Base-by-base conservation (phyloP, 2,113 vertebrate genomes). In the Megalops atlanticus region DNA sequence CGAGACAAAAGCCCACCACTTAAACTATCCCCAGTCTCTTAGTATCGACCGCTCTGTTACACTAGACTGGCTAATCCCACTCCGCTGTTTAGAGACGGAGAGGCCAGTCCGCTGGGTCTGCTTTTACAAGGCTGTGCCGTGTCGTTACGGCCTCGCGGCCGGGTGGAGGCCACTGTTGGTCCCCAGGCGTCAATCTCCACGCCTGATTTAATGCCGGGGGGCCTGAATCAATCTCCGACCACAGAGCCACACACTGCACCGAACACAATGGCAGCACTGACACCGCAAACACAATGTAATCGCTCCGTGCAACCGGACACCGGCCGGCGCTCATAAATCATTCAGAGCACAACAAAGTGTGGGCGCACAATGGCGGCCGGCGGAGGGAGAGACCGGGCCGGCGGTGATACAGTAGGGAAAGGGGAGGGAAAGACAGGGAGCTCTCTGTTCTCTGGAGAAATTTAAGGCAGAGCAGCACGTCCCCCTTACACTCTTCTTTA, bases 201-300 rank as follows among this genome's bases (percentile, higher is more conserved):
- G 58, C 24, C 58, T 10, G 58, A 64, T 64, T 64, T 64, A 64
- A 11, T 64, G 58, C 58, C 58, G 8, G 8, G 58, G 58, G 2
- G n/a, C n/a, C n/a, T 0, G 58, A 24, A 64, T n/a, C 58, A 31
- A 64, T n/a, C 58, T 10, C 58, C 58, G 2, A 31, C 58, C 7
- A n/a, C 5, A 8, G 47, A 5, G 58, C 58, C 58, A 0, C 18
- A 18, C 58, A 64, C 24, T n/a, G 31, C 58, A 64, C 31, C 58
- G 31, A 64, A 64, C 58, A 31, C 58, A 64, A 31, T 64, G 31
- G 58, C 58, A 31, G 58, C 8, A 64, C 6, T 64, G 58, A 64
- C 58, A 64, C 58, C 58, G 31, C 58, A 64, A 64, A 64, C 58
- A 64, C 24, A 64, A 64, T 5, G 58, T n/a, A 64, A 64, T 64